phyloP scores from a whole-genome alignment of 2,113 vertebrate genomes.

The Cephalopholis sonnerati region DNA sequence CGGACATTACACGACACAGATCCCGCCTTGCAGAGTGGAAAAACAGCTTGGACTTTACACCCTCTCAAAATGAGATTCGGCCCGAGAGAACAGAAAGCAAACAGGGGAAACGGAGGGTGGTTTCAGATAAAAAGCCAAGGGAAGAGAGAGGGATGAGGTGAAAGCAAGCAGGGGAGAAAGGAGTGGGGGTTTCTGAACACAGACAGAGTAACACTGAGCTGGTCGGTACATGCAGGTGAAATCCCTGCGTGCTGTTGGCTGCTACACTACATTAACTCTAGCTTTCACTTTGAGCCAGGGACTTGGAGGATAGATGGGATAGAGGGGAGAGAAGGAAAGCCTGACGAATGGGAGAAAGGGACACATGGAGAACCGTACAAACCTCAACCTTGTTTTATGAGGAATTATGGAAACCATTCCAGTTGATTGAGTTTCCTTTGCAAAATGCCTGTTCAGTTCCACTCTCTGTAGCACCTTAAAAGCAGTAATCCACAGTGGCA shows the following conservation, averaged over 20 bases:
- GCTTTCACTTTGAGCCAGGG: slow-evolving; percentile 61
- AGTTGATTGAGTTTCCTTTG: slow-evolving; percentile 14
- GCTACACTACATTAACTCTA: slow-evolving; percentile 74
- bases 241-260: slow-evolving; percentile 60
- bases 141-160: slow-evolving; percentile 25
- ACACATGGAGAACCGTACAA: slow-evolving; percentile 16
- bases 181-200: slow-evolving; percentile 31
- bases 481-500: background rate
- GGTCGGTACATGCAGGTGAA: slow-evolving; percentile 66
- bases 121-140: slow-evolving; percentile 54
- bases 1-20: slow-evolving; percentile 9
- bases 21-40: background rate
- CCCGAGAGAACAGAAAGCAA: slow-evolving; percentile 36
- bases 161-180: slow-evolving; percentile 25
- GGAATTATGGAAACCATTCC: slow-evolving; percentile 26
- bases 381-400: slow-evolving; percentile 29
- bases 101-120: slow-evolving; percentile 28
- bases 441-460: slow-evolving; percentile 28
- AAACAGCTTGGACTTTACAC: slow-evolving; percentile 38
- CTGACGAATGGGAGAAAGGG: slow-evolving; percentile 23
- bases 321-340: slow-evolving; percentile 14
- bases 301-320: slow-evolving; percentile 56
- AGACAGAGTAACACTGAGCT: slow-evolving; percentile 51
- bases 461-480: slow-evolving; percentile 4
- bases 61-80: slow-evolving; percentile 40